A percentile compares a stretch with the other conserved stretches of the same genome.
Conservation (phyloP, 1,140 invertebrate genomes). For the Ericerus pela region DNA sequence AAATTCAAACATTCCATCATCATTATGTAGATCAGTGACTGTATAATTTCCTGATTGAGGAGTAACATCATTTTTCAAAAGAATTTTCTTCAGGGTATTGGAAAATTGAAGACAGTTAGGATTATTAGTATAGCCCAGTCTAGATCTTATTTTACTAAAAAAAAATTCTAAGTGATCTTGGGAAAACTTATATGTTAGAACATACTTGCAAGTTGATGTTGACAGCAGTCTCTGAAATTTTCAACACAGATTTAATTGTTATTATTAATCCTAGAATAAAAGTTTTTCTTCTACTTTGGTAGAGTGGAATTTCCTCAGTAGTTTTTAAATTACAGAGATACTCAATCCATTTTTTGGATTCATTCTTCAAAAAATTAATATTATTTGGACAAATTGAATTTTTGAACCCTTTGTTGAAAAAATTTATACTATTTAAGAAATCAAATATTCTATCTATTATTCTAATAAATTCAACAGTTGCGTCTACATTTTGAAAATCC, state of each 20-base stretch:
- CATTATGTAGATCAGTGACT: no score
- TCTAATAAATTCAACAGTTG: slow-evolving; percentile 11
- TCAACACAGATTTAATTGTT: slow-evolving; percentile 1
- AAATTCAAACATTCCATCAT: no score
- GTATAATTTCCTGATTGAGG: neutral
- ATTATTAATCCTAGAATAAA: slow-evolving; percentile 5
- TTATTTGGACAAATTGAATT: neutral
- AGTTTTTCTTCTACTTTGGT: neutral
- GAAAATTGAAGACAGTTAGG: slow-evolving; percentile 21
- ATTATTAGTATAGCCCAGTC: slow-evolving; percentile 23
- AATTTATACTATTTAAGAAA: slow-evolving; percentile 7
- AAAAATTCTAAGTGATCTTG: slow-evolving; percentile 27
- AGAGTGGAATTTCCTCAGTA: neutral
- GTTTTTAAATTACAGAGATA: slow-evolving; percentile 6
- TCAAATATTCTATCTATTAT: slow-evolving; percentile 11
- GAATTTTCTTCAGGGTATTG: slow-evolving; percentile 20
- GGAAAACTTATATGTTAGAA: slow-evolving; percentile 25
- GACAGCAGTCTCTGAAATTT: slow-evolving; percentile 17
- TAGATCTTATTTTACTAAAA: slow-evolving; percentile 23
- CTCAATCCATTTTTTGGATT: neutral
- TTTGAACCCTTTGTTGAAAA: slow-evolving; percentile 5
- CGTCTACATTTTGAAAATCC: slow-evolving; percentile 21
- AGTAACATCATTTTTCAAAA: slow-evolving; percentile 21
- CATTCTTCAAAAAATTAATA: neutral
- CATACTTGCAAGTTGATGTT: slow-evolving; percentile 20